Evolutionary conservation across 2,888 invertebrate genomes (phyloP), one percentile per base, ranked within the genome.

Genomic region (Tetragonisca angustula): DNA sequence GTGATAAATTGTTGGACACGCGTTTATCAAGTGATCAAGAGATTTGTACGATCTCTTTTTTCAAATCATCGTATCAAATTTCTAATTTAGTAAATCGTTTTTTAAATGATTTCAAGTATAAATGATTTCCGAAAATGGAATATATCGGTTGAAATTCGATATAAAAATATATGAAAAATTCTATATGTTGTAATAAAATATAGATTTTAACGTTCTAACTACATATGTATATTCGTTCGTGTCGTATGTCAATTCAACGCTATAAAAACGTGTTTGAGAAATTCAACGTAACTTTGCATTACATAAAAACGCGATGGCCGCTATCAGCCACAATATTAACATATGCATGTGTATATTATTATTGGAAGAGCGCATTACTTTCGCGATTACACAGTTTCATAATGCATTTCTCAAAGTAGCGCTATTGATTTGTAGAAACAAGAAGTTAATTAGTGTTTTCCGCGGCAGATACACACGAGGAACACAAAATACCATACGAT

Each of bases 401-500:
- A 78, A 78, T 17, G 56, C 6, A 32, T 36, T 17, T 36, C 24
- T 59, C 27, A n/a, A 61, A 21, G 59, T 24, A 61, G 9, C 19
- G 21, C 49, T 4, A 15, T 19, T 50, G 52, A 79, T 68, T 67
- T 67, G 59, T 50, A 36, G 9, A 73, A 79, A 73, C 67, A 67
- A 52, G 36, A 49, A 64, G n/a, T 59, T 68, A 54, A 79, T 79
- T 79, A 61, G 36, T 19, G 61, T 79, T 79, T 61, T 68, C 59
- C 73, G 73, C 32, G 19, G 56, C 17, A 6, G 24, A 78, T 59
- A n/a, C 21, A 21, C 17, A n/a, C 4, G 67, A 64, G 64, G 13
- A 76, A 27, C 15, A 19, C 61, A 50, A 71, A 64, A 17, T 0
- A n/a, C 0, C 56, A n/a, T 5, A 19, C 11, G 19, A 72, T 2